Evolutionary conservation across 2,888 invertebrate genomes (phyloP).

Genomic region (Balanococcus diminutus): DNA sequence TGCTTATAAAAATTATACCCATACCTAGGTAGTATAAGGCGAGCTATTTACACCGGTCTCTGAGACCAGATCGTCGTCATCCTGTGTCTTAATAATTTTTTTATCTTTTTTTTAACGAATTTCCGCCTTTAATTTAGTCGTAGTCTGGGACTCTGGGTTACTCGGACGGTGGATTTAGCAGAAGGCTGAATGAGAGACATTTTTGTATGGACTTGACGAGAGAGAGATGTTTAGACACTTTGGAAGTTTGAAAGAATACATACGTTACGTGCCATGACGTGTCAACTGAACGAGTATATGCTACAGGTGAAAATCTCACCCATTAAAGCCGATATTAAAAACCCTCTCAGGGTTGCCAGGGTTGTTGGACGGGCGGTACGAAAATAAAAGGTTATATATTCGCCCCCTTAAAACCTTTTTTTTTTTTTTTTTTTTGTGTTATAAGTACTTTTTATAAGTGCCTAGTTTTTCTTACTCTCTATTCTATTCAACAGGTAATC

Average conservation of each 20-base stretch:
- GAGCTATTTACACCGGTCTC: not conserved
- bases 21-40: not conserved
- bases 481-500: slow-evolving; percentile 11
- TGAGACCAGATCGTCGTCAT: not conserved
- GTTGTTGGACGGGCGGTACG: not conserved
- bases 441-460: slow-evolving; percentile 17
- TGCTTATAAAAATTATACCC: slow-evolving; percentile 8
- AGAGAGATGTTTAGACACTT: too few relatives aligned
- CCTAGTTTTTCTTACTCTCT: not conserved
- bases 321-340: slow-evolving; percentile 23
- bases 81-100: slow-evolving; percentile 28
- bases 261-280: not conserved
- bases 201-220: not conserved
- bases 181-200: not conserved
- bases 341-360: not conserved
- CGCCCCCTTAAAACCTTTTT: not conserved
- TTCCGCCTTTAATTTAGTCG: not conserved
- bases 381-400: not conserved
- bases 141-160: too few relatives aligned
- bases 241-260: too few relatives aligned
- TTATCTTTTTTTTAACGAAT: slow-evolving; percentile 13
- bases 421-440: not conserved
- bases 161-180: not conserved
- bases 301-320: slow-evolving; percentile 15
- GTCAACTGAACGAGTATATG: not conserved